Conservation (phyloP, 2,113 vertebrate genomes). For the Acanthochromis polyacanthus region DNA sequence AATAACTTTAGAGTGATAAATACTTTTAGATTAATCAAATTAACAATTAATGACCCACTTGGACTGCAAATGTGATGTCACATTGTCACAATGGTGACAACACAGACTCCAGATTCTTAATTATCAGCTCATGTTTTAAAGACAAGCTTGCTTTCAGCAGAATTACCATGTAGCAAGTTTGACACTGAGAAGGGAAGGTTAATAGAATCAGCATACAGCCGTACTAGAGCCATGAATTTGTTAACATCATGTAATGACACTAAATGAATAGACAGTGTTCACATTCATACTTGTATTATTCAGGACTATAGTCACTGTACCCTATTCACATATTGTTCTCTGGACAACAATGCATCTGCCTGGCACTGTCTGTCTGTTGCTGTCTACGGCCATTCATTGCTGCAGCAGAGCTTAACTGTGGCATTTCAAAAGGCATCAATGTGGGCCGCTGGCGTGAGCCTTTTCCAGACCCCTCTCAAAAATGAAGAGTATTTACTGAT, state of each 20-base stretch:
- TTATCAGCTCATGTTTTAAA: not conserved
- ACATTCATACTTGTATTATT: constrained; percentile 67
- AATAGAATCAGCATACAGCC: constrained; percentile 33
- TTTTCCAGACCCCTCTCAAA: constrained; percentile 71
- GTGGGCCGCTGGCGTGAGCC: constrained; percentile 55
- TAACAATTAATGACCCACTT: not conserved
- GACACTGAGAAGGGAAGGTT: constrained; percentile 13
- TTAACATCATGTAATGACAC: constrained; percentile 47
- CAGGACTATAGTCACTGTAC: constrained; percentile 59
- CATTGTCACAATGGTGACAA: not conserved
- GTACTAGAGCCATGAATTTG: constrained; percentile 30
- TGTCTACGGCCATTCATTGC: constrained; percentile 62
- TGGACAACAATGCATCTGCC: constrained; percentile 68
- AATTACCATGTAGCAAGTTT: not conserved
- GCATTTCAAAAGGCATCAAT: constrained; percentile 72
- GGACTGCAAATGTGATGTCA: not conserved
- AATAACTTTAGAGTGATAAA: too few relatives aligned
- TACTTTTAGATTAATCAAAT: not conserved
- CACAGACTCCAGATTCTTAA: not conserved
- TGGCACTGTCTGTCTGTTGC: constrained; percentile 66
- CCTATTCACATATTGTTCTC: constrained; percentile 72
- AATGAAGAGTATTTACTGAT: constrained; percentile 67
- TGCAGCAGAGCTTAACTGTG: constrained; percentile 59
- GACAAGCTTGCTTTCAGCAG: not conserved
- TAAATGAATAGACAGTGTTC: constrained; percentile 54